A percentile compares a stretch with the other conserved stretches of the same genome.
phyloP scores from a whole-genome alignment of 2,888 invertebrate species.

The Keiferia lycopersicella region DNA sequence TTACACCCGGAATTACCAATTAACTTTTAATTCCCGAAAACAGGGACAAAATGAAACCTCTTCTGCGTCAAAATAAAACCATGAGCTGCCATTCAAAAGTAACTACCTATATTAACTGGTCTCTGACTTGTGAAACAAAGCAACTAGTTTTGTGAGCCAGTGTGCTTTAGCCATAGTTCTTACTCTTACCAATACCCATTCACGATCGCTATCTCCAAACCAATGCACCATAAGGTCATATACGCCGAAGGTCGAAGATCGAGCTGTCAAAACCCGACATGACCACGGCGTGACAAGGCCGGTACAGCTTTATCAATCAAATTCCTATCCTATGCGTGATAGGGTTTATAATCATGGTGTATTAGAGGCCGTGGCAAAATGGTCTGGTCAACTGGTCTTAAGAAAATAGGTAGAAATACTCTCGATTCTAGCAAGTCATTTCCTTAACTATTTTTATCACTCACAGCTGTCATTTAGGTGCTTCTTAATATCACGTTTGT shows the following conservation, averaged over 20 bases:
- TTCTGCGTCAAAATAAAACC: no score
- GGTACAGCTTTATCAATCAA: conserved; percentile 29
- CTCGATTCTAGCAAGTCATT: neutral
- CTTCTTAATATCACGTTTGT: no score
- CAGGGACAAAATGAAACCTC: no score
- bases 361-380: conserved; percentile 6
- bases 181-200: conserved; percentile 8
- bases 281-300: conserved; percentile 43
- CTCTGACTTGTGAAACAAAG: neutral
- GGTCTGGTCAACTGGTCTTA: neutral
- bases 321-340: conserved; percentile 28
- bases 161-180: neutral
- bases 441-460: neutral
- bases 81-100: neutral
- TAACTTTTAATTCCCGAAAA: no score
- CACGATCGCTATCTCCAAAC: conserved; percentile 18
- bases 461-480: no score
- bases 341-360: conserved; percentile 19
- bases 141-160: neutral
- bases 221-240: conserved; percentile 42
- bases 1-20: no score
- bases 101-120: neutral
- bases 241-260: conserved; percentile 47
- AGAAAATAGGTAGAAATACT: neutral
- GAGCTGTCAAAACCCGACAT: conserved; percentile 48